These are phyloP conservation scores for Anarsia innoxiella DNA, from an alignment of 2,888 invertebrate genomes.

Conservation along the genomic window DNA sequence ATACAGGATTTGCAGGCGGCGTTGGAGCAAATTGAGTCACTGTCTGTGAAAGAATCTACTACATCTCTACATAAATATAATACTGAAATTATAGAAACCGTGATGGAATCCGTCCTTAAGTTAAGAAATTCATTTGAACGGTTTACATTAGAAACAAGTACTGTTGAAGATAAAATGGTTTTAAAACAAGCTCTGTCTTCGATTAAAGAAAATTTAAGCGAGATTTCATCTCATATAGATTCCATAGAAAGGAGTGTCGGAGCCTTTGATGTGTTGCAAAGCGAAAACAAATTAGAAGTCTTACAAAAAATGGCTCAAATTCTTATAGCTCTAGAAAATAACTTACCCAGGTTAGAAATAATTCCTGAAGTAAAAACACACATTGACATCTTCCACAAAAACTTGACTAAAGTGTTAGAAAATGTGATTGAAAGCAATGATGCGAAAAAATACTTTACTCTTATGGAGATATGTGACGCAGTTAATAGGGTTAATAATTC, in stretches of 20 bases:
- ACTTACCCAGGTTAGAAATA: constrained; percentile 41
- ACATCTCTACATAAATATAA: constrained; percentile 58
- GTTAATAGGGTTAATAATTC: constrained; percentile 49
- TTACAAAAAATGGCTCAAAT: constrained; percentile 66
- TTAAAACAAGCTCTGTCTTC: constrained; percentile 44
- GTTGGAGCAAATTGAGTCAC: constrained; percentile 63
- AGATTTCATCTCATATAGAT: constrained; percentile 47
- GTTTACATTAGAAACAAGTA: constrained; percentile 40
- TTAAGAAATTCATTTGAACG: constrained; percentile 75
- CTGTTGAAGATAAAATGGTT: constrained; percentile 33
- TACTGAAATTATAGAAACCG: constrained; percentile 78
- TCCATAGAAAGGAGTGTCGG: constrained; percentile 46
- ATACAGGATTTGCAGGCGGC: constrained; percentile 67
- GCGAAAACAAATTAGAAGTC: constrained; percentile 58
- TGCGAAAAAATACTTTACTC: constrained; percentile 48
- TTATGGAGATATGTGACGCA: constrained; percentile 57
- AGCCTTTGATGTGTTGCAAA: constrained; percentile 52
- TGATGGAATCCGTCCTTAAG: constrained; percentile 78
- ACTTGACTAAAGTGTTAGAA: constrained; percentile 73
- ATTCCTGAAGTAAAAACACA: constrained; percentile 39
- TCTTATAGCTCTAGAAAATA: constrained; percentile 58
- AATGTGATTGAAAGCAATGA: constrained; percentile 72
- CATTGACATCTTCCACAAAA: constrained; percentile 59
- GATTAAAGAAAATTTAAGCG: constrained; percentile 48
- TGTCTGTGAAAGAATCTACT: constrained; percentile 69